phyloP scores from a whole-genome alignment of 2,888 invertebrate species.

The Diachrysia chrysitis region DNA sequence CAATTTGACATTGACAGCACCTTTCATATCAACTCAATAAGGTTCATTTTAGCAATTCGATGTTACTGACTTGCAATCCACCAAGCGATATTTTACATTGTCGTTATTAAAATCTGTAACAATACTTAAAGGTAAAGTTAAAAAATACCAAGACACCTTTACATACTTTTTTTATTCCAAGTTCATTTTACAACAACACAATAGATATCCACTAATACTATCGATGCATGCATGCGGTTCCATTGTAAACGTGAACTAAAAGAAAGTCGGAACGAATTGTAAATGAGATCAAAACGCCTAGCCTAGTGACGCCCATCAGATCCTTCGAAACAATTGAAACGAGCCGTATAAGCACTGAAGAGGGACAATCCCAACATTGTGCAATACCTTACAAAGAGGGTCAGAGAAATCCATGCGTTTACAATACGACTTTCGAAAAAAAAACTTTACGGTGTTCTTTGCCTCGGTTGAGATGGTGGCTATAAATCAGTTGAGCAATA shows the following conservation, averaged over 20 bases:
- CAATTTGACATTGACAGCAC: neutral
- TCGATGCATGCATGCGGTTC: constrained; percentile 55
- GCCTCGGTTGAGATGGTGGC: constrained; percentile 65
- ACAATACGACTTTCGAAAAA: constrained; percentile 80
- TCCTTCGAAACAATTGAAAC: constrained; percentile 82
- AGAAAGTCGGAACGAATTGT: constrained; percentile 87
- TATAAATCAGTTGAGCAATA: constrained; percentile 83
- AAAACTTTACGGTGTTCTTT: constrained; percentile 70
- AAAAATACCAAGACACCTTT: neutral
- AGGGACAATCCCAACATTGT: constrained; percentile 79
- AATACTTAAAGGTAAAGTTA: neutral
- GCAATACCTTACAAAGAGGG: constrained; percentile 84
- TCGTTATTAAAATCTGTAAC: neutral
- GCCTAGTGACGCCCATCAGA: constrained; percentile 81
- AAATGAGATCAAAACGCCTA: constrained; percentile 81
- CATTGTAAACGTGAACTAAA: constrained; percentile 74
- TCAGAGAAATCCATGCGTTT: constrained; percentile 82
- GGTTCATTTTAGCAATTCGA: neutral
- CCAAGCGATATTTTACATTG: neutral
- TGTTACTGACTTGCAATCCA: neutral
- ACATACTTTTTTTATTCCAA: neutral
- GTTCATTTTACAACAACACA: constrained; percentile 21
- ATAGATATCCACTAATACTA: constrained; percentile 46
- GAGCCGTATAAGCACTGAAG: constrained; percentile 74
- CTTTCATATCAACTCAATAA: too few relatives aligned